Base-by-base conservation (phyloP, 1,140 invertebrate species). In the Ceratitis capitata region DNA sequence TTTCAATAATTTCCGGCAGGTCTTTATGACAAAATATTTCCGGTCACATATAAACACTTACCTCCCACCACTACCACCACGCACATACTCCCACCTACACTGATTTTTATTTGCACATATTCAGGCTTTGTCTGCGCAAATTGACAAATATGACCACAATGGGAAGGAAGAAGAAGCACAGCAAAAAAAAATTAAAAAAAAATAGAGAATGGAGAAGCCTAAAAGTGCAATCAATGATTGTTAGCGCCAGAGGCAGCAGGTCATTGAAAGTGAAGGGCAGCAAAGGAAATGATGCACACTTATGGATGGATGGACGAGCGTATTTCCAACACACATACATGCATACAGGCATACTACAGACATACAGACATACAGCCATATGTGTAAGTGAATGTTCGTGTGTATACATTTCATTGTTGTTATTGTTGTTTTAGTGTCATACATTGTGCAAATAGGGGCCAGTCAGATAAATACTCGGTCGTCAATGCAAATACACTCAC, bases 91-190 rank as follows among this genome's bases (percentile, higher is more conserved):
- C 6, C 29, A 39, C 12, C 39, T 42, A 29, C 64, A n/a, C 42
- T 35, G 1, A 10, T 78, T 78, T 78, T 78, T 78, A 45, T 78
- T 78, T 78, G 69, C 69, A 45, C 69, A 78, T 14, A 78, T 45
- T 78, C 69, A 23, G 69, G 69, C 69, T 23, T 45, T 78, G 69
- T 78, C 69, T 78, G 69, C 19, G 69, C 69, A 42, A 78, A 78
- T 78, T 78, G 69, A 78, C 69, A 78, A 78, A 78, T 78, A 78
- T 78, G 69, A 45, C 42, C 69, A 78, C 35, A 78, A 45, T 78
- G 61, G 45, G 9, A 78, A 45, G 51, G 19, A 56, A 23, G 51
- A n/a, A 23, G 23, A 56, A 56, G n/a, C n/a, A n/a, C n/a, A n/a
- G n/a, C n/a, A n/a, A n/a, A n/a, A n/a, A n/a, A n/a, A n/a, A n/a